These are phyloP conservation scores for Lemur catta DNA, from an alignment of 2,797 vertebrate genomes.

Conservation along the genomic window DNA sequence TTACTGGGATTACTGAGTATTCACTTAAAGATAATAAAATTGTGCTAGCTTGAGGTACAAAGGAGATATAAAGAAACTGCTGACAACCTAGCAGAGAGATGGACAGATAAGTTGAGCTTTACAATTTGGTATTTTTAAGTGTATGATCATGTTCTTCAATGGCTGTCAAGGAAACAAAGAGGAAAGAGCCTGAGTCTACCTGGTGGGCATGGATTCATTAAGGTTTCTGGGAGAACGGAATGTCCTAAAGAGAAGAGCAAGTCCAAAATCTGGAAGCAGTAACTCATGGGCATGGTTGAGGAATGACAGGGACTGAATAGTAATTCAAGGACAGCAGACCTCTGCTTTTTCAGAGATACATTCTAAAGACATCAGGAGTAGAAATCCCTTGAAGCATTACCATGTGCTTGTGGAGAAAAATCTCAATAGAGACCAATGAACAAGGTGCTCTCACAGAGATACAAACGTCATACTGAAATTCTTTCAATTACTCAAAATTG, in stretches of 20 bases:
- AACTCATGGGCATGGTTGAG: not conserved
- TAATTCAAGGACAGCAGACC: not conserved
- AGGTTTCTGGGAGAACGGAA: not conserved
- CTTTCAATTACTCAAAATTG: not conserved
- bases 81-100: not conserved
- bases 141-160: not conserved
- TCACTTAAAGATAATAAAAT: not conserved
- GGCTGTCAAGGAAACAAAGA: not conserved
- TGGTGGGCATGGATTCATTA: not conserved
- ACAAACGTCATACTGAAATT: not conserved
- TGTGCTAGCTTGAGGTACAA: not conserved
- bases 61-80: not conserved
- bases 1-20: not conserved
- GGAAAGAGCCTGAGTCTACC: not conserved
- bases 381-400: not conserved
- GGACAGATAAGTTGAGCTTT: not conserved
- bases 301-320: not conserved
- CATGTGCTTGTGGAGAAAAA: not conserved
- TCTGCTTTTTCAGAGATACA: not conserved
- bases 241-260: conserved; percentile 39
- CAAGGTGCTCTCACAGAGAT: not conserved
- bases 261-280: not conserved
- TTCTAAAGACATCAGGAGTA: not conserved
- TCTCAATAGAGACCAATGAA: not conserved
- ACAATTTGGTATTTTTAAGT: not conserved